phyloP scores from a whole-genome alignment of 2,113 vertebrate species.

The Ptilorrhoa leucosticta region DNA sequence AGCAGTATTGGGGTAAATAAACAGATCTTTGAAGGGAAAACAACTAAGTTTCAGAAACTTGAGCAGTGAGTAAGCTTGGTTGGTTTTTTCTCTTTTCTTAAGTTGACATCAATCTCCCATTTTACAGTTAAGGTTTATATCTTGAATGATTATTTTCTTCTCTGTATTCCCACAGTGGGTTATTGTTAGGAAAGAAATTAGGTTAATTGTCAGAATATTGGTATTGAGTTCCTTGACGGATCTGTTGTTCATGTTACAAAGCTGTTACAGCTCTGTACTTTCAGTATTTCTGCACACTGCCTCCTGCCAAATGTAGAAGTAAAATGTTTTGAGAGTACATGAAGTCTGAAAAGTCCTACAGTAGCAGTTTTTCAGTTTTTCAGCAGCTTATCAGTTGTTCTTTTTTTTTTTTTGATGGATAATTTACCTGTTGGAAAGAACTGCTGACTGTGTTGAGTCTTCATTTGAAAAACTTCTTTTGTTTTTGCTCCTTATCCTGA shows the following conservation, averaged over 20 bases:
- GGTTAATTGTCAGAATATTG: neutral
- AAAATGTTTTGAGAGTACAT: neutral
- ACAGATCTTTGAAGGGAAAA: neutral
- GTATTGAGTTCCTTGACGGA: neutral
- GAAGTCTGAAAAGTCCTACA: neutral
- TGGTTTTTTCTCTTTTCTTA: neutral
- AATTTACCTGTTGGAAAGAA: neutral
- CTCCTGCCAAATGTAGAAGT: neutral
- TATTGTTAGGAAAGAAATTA: neutral
- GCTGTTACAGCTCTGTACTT: neutral
- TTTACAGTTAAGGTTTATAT: neutral
- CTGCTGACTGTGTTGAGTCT: neutral
- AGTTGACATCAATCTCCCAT: neutral
- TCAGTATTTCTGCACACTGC: neutral
- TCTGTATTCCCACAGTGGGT: neutral
- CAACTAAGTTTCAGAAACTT: neutral
- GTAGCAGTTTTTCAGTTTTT: neutral
- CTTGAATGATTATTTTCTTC: neutral
- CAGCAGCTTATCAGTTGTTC: neutral
- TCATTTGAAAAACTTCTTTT: neutral
- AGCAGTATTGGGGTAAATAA: neutral
- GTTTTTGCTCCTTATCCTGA: neutral
- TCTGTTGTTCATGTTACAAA: neutral
- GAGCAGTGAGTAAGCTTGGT: neutral
- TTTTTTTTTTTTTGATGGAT: neutral